Conservation (phyloP, 2,113 vertebrate genomes). For the human region GRCh38 chr2:138556501-138557000, state of each 20-base stretch:
- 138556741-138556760: background rate
- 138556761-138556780: background rate
- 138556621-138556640: conserved; percentile 1
- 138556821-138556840: background rate
- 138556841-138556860: background rate
- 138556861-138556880: background rate
- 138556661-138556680: conserved; percentile 46
- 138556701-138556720: background rate
- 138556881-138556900: too few relatives aligned
- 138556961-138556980: too few relatives aligned
- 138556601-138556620: background rate
- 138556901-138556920: too few relatives aligned
- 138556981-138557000: too few relatives aligned
- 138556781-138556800: background rate
- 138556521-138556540: background rate
- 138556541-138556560: background rate
- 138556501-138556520: background rate
- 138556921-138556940: too few relatives aligned
- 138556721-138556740: background rate
- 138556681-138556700: conserved; percentile 11
- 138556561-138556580: conserved; percentile 6
- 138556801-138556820: background rate
- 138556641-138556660: background rate
- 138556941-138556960: too few relatives aligned
- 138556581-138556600: conserved; percentile 30